Base-by-base conservation (phyloP, 1,140 invertebrate genomes). In the Aphelinus atriplicis region DNA sequence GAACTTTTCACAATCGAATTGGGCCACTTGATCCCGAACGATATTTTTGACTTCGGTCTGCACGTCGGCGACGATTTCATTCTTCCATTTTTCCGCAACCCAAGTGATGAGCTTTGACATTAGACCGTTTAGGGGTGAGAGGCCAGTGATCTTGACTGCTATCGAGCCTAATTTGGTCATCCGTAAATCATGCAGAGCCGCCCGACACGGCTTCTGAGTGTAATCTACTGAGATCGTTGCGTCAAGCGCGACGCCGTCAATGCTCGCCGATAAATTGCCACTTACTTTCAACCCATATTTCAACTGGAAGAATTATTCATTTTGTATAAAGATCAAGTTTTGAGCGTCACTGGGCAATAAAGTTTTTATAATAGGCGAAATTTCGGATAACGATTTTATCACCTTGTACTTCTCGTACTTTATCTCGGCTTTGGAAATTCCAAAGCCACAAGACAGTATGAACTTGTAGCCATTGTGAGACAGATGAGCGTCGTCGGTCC, bases 401-500 rank as follows among this genome's bases (percentile, higher is more conserved):
- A 81, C 78, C 60, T 76, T 74, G 46, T 78, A 81, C 26, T 79
- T 46, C 56, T 76, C 3, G 26, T 72, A 79, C 7, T 67, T 0
- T 64, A 80, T 60, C 2, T 67, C 51, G 3, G 71, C 71, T n/a
- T 50, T 62, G 3, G 67, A 66, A 53, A 80, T 26, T 66, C 71
- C 73, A 73, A 81, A 71, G 10, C 68, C 75, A 60, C 73, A 60
- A 45, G 72, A 72, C 43, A 65, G 53, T 1, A 50, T 45, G 7
- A 72, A 70, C 76, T 58, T 79, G 42, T 0, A 7, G 1, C 62
- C 73, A 6, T 60, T 1, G 7, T 61, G 65, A 3, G 64, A 73
- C 42, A 80, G 47, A 48, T 66, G 26, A 51, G 73, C 68, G 58
- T 81, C 46, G 3, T 50, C 62, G 7, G 56, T 79, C 63, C 75